A percentile compares a stretch with the other conserved stretches of the same genome.
phyloP scores from a whole-genome alignment of 2,888 invertebrate genomes.

The Timandra comae region DNA sequence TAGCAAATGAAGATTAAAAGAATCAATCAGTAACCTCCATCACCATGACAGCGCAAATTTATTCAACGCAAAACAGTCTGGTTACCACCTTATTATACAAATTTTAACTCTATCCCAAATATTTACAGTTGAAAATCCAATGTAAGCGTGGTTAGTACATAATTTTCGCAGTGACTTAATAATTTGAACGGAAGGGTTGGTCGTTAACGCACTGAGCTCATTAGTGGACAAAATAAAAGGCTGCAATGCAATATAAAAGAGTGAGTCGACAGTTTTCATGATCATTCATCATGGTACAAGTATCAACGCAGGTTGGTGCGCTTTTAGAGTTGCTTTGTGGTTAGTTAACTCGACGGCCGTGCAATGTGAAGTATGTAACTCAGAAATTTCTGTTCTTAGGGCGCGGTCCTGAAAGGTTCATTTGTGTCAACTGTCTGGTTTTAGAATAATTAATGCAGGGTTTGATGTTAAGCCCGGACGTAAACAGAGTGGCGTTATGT shows the following conservation, averaged over 20 bases:
- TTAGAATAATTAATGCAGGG: too few relatives aligned
- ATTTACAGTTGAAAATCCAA: too few relatives aligned
- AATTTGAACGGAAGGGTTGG: slow-evolving; percentile 34
- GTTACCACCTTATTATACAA: neutral
- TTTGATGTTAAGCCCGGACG: too few relatives aligned
- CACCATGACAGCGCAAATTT: slow-evolving; percentile 8
- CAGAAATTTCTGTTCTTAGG: neutral
- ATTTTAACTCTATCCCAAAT: slow-evolving; percentile 1
- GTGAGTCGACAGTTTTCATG: slow-evolving; percentile 50
- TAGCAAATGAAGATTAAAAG: neutral
- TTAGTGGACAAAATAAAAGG: slow-evolving; percentile 62
- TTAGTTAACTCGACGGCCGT: neutral
- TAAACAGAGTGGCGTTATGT: too few relatives aligned
- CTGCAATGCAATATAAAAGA: slow-evolving; percentile 68
- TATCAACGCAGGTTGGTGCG: slow-evolving; percentile 17
- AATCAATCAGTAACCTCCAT: slow-evolving; percentile 1
- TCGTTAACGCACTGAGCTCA: slow-evolving; percentile 41
- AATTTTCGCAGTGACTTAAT: slow-evolving; percentile 41
- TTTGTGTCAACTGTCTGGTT: too few relatives aligned
- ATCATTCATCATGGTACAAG: slow-evolving; percentile 18
- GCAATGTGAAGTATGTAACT: neutral
- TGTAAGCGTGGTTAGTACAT: slow-evolving; percentile 19
- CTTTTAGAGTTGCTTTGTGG: slow-evolving; percentile 3
- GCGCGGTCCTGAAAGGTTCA: too few relatives aligned
- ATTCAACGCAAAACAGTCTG: slow-evolving; percentile 6